These are phyloP conservation scores for Teleogryllus occipitalis DNA, from an alignment of 1,140 invertebrate species.

Conservation along the genomic window DNA sequence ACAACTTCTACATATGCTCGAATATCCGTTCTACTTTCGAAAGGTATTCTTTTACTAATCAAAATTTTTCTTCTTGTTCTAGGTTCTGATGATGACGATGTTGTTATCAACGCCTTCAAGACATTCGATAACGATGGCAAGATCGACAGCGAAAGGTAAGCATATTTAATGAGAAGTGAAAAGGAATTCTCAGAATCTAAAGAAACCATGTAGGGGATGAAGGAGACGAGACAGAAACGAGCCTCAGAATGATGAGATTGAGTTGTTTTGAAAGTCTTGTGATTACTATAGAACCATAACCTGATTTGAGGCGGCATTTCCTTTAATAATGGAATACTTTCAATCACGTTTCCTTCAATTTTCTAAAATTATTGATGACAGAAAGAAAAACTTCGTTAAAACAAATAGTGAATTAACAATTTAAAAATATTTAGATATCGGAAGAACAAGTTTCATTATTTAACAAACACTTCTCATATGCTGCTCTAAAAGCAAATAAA, in stretches of 20 bases:
- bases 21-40: no score
- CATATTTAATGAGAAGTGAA: slow-evolving; percentile 9
- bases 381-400: no score
- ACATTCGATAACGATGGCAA: slow-evolving; percentile 87
- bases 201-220: no score
- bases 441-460: no score
- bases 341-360: no score
- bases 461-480: no score
- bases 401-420: no score
- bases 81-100: slow-evolving; percentile 85
- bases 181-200: background rate
- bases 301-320: slow-evolving; percentile 16
- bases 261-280: background rate
- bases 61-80: background rate
- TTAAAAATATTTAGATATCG: no score
- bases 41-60: background rate
- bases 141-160: slow-evolving; percentile 74
- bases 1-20: no score
- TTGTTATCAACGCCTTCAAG: slow-evolving; percentile 89
- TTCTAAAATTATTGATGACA: no score
- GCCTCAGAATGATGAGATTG: slow-evolving; percentile 10
- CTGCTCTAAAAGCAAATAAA: no score
- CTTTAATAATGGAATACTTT: background rate
- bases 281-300: slow-evolving; percentile 19
- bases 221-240: background rate